Evolutionary conservation across 92 coral and sea anemone species (phyloP).

Genomic region (Ricordea florida): DNA sequence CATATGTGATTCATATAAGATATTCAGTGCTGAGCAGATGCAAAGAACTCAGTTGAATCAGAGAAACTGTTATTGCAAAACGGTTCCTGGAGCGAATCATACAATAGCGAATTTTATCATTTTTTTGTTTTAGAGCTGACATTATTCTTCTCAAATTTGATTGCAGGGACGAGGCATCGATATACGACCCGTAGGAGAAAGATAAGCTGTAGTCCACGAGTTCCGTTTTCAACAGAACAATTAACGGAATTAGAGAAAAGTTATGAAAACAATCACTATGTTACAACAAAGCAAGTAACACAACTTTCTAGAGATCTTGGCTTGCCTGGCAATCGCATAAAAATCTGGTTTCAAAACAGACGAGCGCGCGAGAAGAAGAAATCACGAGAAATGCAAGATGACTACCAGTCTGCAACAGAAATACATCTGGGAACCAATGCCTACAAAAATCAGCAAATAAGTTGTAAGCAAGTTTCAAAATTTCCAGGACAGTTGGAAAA

Average conservation of each 20-base stretch:
- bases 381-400: not conserved
- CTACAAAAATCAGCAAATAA: too few relatives aligned
- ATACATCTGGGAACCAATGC: not conserved
- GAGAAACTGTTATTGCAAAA: too few relatives aligned
- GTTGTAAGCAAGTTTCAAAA: too few relatives aligned
- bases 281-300: constrained; percentile 27
- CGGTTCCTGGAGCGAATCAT: too few relatives aligned
- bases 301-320: constrained; percentile 17
- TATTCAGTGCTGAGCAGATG: too few relatives aligned
- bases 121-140: not conserved
- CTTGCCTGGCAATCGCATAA: constrained; percentile 51
- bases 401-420: not conserved
- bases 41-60: too few relatives aligned
- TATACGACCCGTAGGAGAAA: constrained; percentile 19
- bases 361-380: constrained; percentile 64
- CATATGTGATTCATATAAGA: too few relatives aligned
- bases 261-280: constrained; percentile 35
- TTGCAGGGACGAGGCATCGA: constrained; percentile 57
- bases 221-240: constrained; percentile 61
- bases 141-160: not conserved
- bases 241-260: constrained; percentile 44
- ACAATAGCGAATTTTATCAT: not conserved
- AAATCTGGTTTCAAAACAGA: constrained; percentile 69
- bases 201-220: constrained; percentile 57
- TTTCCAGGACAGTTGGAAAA: too few relatives aligned